A percentile compares a stretch with the other conserved stretches of the same genome.
These are phyloP conservation scores for Odocoileus virginianus DNA, from an alignment of 2,113 vertebrate species.

Conservation along the genomic window DNA sequence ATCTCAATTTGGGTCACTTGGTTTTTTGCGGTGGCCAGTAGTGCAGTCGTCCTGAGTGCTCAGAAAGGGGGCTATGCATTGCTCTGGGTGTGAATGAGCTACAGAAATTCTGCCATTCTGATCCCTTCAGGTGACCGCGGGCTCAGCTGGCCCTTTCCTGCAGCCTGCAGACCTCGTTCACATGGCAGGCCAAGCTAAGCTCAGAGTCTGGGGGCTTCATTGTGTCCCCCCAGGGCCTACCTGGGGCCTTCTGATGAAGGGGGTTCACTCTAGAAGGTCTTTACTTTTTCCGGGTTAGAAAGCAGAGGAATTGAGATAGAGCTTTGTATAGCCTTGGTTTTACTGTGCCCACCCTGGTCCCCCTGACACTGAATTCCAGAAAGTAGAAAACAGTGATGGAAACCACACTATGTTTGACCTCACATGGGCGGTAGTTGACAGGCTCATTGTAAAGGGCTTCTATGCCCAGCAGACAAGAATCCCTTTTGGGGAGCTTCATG, in stretches of 20 bases:
- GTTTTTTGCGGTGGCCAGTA: background rate
- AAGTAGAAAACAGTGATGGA: fast-evolving
- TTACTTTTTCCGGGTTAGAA: background rate
- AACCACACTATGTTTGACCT: fast-evolving
- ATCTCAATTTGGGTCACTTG: background rate
- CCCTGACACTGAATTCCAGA: background rate
- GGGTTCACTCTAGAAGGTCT: background rate
- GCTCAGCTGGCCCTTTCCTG: too few relatives aligned
- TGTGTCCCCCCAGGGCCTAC: background rate
- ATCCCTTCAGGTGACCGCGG: fast-evolving
- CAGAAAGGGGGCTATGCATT: background rate
- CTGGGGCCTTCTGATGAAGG: background rate
- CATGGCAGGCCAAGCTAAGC: background rate
- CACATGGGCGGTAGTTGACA: fast-evolving
- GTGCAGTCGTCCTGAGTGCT: fast-evolving
- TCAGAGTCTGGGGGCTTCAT: background rate
- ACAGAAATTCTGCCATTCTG: background rate
- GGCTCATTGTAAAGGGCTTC: fast-evolving
- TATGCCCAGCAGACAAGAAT: background rate
- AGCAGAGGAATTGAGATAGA: background rate
- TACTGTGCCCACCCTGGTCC: background rate
- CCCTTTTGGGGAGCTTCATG: fast-evolving
- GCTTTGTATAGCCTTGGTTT: background rate
- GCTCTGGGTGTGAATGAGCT: too few relatives aligned
- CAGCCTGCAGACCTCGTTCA: too few relatives aligned